phyloP scores from a whole-genome alignment of 2,797 vertebrate species.

The Tapera naevia region DNA sequence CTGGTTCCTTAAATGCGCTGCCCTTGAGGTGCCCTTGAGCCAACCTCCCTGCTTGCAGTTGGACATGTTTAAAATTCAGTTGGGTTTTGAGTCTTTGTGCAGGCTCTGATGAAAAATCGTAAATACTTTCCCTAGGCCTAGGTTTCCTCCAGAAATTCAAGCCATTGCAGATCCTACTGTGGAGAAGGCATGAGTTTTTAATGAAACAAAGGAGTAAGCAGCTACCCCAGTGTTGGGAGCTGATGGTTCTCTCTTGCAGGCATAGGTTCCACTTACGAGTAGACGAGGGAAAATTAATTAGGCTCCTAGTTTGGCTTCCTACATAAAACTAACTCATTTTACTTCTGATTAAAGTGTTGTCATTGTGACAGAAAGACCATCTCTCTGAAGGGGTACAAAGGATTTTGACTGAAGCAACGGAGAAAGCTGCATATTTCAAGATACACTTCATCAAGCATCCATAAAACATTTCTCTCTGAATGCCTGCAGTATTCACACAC shows the following conservation, averaged over 20 bases:
- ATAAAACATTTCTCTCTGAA: not conserved
- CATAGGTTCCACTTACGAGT: not conserved
- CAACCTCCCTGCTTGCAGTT: not conserved
- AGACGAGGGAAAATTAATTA: not conserved
- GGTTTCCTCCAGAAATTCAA: not conserved
- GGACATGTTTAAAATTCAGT: not conserved
- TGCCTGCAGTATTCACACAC: not conserved
- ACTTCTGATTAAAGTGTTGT: not conserved
- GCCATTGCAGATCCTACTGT: not conserved
- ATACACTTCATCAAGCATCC: not conserved
- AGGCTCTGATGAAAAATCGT: not conserved
- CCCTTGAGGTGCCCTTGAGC: accelerated
- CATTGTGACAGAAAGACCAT: not conserved
- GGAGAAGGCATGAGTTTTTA: not conserved
- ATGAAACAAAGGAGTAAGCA: not conserved
- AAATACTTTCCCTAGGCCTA: not conserved
- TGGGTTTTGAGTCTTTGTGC: not conserved
- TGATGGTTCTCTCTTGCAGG: not conserved
- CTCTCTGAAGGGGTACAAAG: not conserved
- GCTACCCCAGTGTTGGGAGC: accelerated
- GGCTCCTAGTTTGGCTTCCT: not conserved
- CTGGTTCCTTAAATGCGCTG: not conserved
- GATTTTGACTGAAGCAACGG: not conserved
- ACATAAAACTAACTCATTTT: not conserved
- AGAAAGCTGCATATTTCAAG: not conserved